Percentiles rank a stretch among this genome's conserved stretches.
Evolutionary conservation across 2,113 vertebrate genomes (phyloP).

Genomic region (Neogobius melanostomus): DNA sequence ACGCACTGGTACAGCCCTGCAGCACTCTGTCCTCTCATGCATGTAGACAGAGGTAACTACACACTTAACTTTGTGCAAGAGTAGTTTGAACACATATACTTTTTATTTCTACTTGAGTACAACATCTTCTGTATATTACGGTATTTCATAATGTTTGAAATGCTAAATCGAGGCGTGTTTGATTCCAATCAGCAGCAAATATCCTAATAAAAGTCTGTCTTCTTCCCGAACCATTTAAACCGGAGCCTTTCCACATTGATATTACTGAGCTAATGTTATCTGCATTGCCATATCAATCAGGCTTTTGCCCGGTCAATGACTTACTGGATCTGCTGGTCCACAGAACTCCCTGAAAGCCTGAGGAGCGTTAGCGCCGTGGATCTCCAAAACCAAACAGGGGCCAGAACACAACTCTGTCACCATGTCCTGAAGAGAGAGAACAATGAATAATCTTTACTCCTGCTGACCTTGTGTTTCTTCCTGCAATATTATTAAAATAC

Average conservation of each 20-base stretch:
- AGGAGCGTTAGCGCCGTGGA: conserved; percentile 75
- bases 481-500: too few species aligned
- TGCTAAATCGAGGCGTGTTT: too few species aligned
- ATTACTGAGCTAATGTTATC: too few species aligned
- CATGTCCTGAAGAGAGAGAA: conserved; percentile 78
- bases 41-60: not conserved
- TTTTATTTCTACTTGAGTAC: not conserved
- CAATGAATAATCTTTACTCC: too few species aligned
- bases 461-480: too few species aligned
- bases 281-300: too few species aligned
- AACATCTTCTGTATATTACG: too few species aligned
- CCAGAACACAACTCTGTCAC: conserved; percentile 89
- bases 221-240: too few species aligned
- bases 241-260: too few species aligned
- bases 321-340: conserved; percentile 93
- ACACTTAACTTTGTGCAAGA: not conserved
- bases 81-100: not conserved
- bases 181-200: too few species aligned
- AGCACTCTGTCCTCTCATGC: conserved; percentile 23
- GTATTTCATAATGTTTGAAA: too few species aligned
- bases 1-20: conserved; percentile 35
- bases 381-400: conserved; percentile 89
- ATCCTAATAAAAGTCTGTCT: too few species aligned
- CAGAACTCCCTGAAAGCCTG: conserved; percentile 90
- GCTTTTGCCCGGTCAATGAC: conserved; percentile 53